Base-by-base conservation (phyloP, 2,888 invertebrate genomes). In the Drosophila peninsularis region DNA sequence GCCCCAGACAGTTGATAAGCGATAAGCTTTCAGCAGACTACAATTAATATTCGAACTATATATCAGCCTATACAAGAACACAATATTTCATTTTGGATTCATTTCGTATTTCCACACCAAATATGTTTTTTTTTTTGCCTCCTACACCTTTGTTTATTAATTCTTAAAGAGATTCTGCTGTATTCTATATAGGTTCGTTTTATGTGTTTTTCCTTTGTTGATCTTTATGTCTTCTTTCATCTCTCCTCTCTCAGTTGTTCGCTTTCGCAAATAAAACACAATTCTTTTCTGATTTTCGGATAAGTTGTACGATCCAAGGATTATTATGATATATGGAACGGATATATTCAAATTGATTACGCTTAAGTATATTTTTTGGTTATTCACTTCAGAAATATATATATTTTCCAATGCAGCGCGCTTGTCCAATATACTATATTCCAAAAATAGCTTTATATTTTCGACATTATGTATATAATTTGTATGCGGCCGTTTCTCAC, bases 391-490 rank as follows among this genome's bases (percentile, higher is more conserved):
- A 49, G 37, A 19, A 24, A 37, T 5, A n/a, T 7, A 21, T 34
- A 9, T 34, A 27, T 52, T 71, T 82, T 88, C 69, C 89, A 88
- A 88, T 71, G 80, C 89, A 85, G 45, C 47, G 17, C 62, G 64
- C 27, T 60, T 66, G 80, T 88, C 68, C 67, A 85, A 89, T 84
- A 72, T 75, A n/a, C n/a, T n/a, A 89, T 84, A 71, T 78, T 89
- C 85, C 85, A 88, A 85, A 89, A 85, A 85, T 85, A 85, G 85
- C 85, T 68, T 74, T 78, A 88, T 83, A 87, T 87, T 83, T 83
- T 83, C 87, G 67, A 88, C 81, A 86, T 86, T 80, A 64, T 79
- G 66, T 83, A 66, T 47, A 30, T 84, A 69, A 72, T 64, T 64
- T 74, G 57, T 75, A 56, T 67, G 58, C 71, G 53, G 44, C 67